Percentiles rank a stretch among this genome's conserved stretches.
These are phyloP conservation scores for Montipora efflorescens DNA, from an alignment of 64 coral and sea anemone genomes.

Conservation along the genomic window DNA sequence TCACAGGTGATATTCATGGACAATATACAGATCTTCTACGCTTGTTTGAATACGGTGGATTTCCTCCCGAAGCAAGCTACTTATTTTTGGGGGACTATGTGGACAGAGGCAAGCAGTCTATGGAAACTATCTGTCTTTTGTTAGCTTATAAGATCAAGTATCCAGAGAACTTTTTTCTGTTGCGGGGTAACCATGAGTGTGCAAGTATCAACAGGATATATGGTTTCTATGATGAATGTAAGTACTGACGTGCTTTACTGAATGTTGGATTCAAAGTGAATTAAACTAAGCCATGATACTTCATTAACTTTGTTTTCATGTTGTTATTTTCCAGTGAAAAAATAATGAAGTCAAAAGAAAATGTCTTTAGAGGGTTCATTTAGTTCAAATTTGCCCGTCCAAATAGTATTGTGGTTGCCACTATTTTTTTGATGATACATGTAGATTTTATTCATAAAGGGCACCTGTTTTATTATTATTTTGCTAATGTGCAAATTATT, in stretches of 20 bases:
- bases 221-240: slow-evolving; percentile 99
- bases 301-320: too few species aligned
- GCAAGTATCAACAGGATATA: slow-evolving; percentile 99
- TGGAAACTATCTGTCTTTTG: slow-evolving; percentile 97
- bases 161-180: slow-evolving; percentile 98
- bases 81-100: slow-evolving; percentile 99
- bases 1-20: slow-evolving; percentile 96
- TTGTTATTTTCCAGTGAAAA: too few species aligned
- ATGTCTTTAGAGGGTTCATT: too few species aligned
- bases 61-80: slow-evolving; percentile 99
- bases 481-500: too few species aligned
- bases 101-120: slow-evolving; percentile 96
- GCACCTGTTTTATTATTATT: too few species aligned
- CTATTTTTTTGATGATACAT: too few species aligned
- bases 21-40: slow-evolving; percentile 97
- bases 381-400: too few species aligned
- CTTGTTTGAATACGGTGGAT: slow-evolving; percentile 99
- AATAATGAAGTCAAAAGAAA: too few species aligned
- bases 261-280: too few species aligned
- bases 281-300: too few species aligned
- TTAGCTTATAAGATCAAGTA: slow-evolving; percentile 99
- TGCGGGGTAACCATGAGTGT: slow-evolving; percentile 99
- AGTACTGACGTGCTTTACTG: slow-evolving; percentile 11
- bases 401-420: too few species aligned
- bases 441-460: too few species aligned